Evolutionary conservation across 2,888 invertebrate species (phyloP), one percentile per base, ranked within the genome.

Genomic region (Catocala sponsa): DNA sequence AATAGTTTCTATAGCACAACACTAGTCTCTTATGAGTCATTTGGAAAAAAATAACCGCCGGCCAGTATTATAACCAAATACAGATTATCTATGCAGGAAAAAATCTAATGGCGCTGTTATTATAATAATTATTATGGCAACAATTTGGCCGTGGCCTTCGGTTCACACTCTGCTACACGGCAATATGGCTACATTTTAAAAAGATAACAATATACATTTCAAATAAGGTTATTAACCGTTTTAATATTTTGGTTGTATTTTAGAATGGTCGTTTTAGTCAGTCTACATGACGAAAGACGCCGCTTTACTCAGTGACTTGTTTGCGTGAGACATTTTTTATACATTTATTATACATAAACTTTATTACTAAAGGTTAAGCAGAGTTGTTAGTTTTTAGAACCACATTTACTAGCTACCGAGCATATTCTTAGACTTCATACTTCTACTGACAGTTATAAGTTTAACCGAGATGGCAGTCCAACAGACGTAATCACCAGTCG

Each of bases 101-200:
- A 75, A 80, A 68, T 56, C 54, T 63, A 72, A 71, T 48, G 56
- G 66, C 70, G 68, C 59, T 74, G 48, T 73, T 74, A 78, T 79
- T 79, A 79, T 59, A 73, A 78, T 76, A 78, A 82, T 81, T 72
- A 79, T 60, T 11, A 38, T 50, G 55, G 50, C 48, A 53, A 56
- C 69, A 65, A 75, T 78, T 79, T 25, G 2, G 25, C 72, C 48
- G 59, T 66, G 67, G 61, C 72, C 71, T 79, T 70, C 61, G 60
- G 44, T 55, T 70, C 53, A 58, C 64, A 65, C 52, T 68, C 57
- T 15, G 59, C 13, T 63, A 65, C 55, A 51, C 58, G 55, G 46
- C 64, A 58, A 70, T 38, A 6, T 12, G 44, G 44, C 44, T 6
- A 44, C 7, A 7, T 12, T 44, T 51, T 48, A 53, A 57, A 59